Evolutionary conservation across 2,888 invertebrate genomes (phyloP), one percentile per base, ranked within the genome.

Genomic region (Chrysodeixis includens): DNA sequence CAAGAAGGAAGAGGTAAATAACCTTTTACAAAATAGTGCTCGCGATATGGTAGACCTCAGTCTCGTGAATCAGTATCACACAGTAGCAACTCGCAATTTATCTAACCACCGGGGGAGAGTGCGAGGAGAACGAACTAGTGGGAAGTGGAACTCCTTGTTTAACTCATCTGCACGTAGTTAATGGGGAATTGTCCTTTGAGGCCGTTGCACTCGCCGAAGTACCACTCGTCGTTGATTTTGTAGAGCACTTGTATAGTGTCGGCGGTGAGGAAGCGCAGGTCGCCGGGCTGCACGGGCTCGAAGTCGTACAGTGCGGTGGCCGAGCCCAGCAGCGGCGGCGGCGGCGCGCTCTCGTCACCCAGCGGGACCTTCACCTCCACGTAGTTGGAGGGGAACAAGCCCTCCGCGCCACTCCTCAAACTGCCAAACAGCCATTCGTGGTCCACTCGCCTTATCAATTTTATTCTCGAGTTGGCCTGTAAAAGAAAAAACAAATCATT

Each of bases 341-440:
- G 62, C 0, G 85, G 81, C 9, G 79, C 26, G 1, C 76, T 65
- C 53, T 93, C 92, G 73, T 92, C 93, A 30, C 95, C 92, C 64
- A 97, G 90, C 62, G 98, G 97, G 75, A 97, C 96, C 87, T 97
- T 96, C 54, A 98, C 92, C 79, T 98, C 96, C 74, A 98, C 96
- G 90, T 97, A 98, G 90, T 96, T 97, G 22, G 95, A 94, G 1
- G 98, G 98, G 92, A 98, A 98, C 78, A 98, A 96, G 46, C 98
- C 98, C 87, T 97, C 96, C 66, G 95, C 95, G 69, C 96, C 96
- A 78, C 89, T 91, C 62, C 96, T 96, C 61, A 97, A 91, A 78
- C 96, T 96, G 7, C 98, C 98, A 86, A 96, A 96, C 74, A 97
- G 92, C 98, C 98, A 99, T 77, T 98, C 98, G 35, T 96, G 95